A percentile compares a stretch with the other conserved stretches of the same genome.
Conservation (phyloP, 2,888 invertebrate species). For the Alloscopus bannaensis region DNA sequence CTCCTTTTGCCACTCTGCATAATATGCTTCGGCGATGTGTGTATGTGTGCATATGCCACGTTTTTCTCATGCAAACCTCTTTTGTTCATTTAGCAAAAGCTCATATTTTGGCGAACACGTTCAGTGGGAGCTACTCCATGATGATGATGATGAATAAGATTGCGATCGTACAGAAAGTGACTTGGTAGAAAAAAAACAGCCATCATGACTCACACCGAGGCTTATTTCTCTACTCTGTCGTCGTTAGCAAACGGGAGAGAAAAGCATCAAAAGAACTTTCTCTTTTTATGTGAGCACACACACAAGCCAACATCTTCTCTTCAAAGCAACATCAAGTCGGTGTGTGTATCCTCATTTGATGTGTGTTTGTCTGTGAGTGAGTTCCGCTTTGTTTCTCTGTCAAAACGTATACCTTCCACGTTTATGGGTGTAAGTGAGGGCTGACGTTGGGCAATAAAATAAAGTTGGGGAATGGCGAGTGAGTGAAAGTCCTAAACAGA, state of each 20-base stretch:
- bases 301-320: too few relatives aligned
- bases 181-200: slow-evolving; percentile 34
- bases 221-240: too few relatives aligned
- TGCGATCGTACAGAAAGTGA: slow-evolving; percentile 29
- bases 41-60: slow-evolving; percentile 6
- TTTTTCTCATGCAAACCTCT: background rate
- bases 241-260: too few relatives aligned
- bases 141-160: slow-evolving; percentile 25
- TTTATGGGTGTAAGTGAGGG: too few relatives aligned
- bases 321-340: too few relatives aligned
- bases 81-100: slow-evolving; percentile 27
- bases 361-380: too few relatives aligned
- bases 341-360: too few relatives aligned
- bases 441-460: too few relatives aligned
- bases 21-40: too few relatives aligned
- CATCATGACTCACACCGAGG: slow-evolving; percentile 6
- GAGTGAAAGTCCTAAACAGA: slow-evolving; percentile 17
- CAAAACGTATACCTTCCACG: slow-evolving; percentile 6
- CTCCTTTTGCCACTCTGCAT: background rate
- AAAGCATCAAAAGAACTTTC: slow-evolving; percentile 16
- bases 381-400: slow-evolving; percentile 31
- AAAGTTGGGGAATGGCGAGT: too few relatives aligned
- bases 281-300: background rate
- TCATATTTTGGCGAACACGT: slow-evolving; percentile 11
- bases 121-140: too few relatives aligned